Evolutionary conservation across 2,888 invertebrate genomes (phyloP).

Genomic region (Xanthostigma xanthostigma): DNA sequence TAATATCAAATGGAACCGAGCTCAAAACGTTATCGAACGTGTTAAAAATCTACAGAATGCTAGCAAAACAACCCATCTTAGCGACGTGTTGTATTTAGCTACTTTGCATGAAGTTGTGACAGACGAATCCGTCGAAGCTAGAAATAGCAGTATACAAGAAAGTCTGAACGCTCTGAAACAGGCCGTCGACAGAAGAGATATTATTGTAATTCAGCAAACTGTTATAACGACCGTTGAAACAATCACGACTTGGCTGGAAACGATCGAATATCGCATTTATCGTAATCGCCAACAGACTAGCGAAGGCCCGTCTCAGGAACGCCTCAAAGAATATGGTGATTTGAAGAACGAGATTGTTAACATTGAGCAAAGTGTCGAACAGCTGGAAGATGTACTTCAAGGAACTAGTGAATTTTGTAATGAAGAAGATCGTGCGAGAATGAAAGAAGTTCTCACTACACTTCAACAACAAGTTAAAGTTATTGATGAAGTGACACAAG

Average conservation of each 20-base stretch:
- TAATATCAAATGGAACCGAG: constrained; percentile 33
- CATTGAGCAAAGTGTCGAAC: constrained; percentile 49
- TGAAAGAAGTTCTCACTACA: constrained; percentile 40
- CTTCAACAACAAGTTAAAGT: constrained; percentile 52
- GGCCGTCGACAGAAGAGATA: constrained; percentile 42
- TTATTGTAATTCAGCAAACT: constrained; percentile 46
- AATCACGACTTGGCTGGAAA: constrained; percentile 72
- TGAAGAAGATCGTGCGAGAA: constrained; percentile 29
- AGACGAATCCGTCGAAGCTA: constrained; percentile 37
- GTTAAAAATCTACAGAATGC: constrained; percentile 39
- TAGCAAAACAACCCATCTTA: constrained; percentile 37
- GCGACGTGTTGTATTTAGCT: constrained; percentile 44
- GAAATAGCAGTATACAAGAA: constrained; percentile 40
- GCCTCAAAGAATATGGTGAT: constrained; percentile 42
- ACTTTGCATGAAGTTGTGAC: constrained; percentile 39
- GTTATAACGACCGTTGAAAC: constrained; percentile 64
- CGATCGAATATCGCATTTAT: constrained; percentile 66
- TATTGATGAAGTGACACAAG: constrained; percentile 49
- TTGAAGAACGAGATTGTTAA: constrained; percentile 49
- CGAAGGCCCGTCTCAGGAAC: constrained; percentile 41
- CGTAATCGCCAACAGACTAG: constrained; percentile 39
- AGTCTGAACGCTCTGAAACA: constrained; percentile 40
- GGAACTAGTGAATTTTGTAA: constrained; percentile 32
- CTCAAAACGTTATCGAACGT: constrained; percentile 36
- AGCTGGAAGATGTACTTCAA: constrained; percentile 41